phyloP scores from a whole-genome alignment of 2,797 vertebrate genomes.

The Taeniopygia guttata region DNA sequence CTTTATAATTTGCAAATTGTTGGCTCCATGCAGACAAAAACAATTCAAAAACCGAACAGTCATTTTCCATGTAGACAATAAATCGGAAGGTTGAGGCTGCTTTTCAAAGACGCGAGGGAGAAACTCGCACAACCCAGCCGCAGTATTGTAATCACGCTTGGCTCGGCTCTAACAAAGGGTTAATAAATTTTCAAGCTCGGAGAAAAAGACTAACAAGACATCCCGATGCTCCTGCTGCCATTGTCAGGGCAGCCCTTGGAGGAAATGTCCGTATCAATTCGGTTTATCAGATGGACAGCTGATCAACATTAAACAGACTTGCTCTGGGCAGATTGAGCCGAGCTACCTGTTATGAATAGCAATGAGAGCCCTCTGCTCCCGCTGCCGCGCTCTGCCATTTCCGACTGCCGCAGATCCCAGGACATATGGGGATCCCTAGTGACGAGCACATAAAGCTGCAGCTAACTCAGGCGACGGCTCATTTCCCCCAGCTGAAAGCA shows the following conservation, averaged over 20 bases:
- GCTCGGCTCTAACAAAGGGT: constrained; percentile 58
- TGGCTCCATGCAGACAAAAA: not conserved
- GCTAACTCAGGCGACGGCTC: constrained; percentile 74
- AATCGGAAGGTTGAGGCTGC: not conserved
- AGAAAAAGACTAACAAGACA: constrained; percentile 74
- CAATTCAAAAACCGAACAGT: not conserved
- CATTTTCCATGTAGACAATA: not conserved
- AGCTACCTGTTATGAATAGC: constrained; percentile 76
- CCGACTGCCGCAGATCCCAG: constrained; percentile 69
- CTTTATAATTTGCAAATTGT: not conserved
- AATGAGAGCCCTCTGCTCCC: constrained; percentile 74
- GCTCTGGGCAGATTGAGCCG: constrained; percentile 75
- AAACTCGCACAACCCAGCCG: not conserved
- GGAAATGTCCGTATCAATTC: constrained; percentile 72
- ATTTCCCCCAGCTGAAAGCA: constrained; percentile 79
- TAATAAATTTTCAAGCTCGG: constrained; percentile 58
- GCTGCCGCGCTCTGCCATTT: constrained; percentile 58
- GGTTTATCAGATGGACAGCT: constrained; percentile 78
- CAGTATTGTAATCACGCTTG: not conserved
- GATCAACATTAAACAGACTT: constrained; percentile 80
- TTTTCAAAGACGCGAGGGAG: not conserved
- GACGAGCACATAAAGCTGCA: constrained; percentile 77
- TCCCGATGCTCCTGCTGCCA: constrained; percentile 69
- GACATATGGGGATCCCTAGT: constrained; percentile 81
- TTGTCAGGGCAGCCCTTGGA: constrained; percentile 70